Evolutionary conservation across 2,888 invertebrate genomes (phyloP), one percentile per base, ranked within the genome.

Genomic region (Crocallis elinguaria): DNA sequence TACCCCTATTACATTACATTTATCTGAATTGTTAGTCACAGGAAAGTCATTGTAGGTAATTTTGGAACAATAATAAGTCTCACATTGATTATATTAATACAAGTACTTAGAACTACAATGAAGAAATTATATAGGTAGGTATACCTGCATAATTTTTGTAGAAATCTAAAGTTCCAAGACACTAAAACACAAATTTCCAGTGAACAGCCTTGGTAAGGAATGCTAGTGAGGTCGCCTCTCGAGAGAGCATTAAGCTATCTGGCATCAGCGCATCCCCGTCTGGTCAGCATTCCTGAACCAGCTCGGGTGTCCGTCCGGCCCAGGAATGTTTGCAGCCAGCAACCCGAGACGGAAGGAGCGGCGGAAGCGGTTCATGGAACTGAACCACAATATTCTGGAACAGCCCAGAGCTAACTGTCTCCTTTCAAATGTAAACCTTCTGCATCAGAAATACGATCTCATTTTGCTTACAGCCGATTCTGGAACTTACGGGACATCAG

Each of bases 331-430:
- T 77, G 74, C 80, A 84, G 76, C 80, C 77, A 86, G 88, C 86
- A 88, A 89, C 86, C 83, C 89, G 89, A 90, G 88, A 89, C 90
- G 90, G 90, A 90, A 90, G 87, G 82, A 87, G 84, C 86, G 82
- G 84, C 90, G 90, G 90, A 90, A 91, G 89, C 90, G 85, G 88
- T 89, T 86, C 88, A 87, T 86, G 79, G 82, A 88, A 87, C 78
- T 71, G 65, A 66, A 63, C 49, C 17, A 23, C 12, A 27, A 16
- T 41, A 44, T 57, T 60, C 62, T 45, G 66, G 64, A 83, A 84
- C n/a, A 71, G 49, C 75, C 41, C 50, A 62, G 67, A 62, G 62
- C 3, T 1, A 9, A 11, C 2, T 9, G 30, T 16, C 21, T 17
- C 7, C 4, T 42, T 27, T n/a, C 33, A 19, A 77, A 67, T 67